Evolutionary conservation across 1,140 invertebrate species (phyloP).

Genomic region (Aphis craccivora): DNA sequence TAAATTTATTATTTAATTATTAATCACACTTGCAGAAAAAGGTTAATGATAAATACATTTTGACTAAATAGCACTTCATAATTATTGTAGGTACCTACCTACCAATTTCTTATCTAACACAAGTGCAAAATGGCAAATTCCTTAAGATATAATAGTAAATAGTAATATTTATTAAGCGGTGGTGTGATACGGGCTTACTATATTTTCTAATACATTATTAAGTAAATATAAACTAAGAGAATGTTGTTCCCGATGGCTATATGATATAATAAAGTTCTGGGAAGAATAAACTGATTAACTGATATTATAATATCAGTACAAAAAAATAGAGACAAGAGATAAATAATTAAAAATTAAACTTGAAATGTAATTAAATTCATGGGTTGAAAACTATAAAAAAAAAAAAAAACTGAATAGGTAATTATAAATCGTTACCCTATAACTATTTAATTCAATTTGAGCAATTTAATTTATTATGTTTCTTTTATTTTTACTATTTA

Average conservation of each 20-base stretch:
- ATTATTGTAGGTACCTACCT: too few relatives aligned
- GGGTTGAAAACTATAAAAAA: neutral
- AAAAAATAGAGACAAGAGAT: neutral
- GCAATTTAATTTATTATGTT: neutral
- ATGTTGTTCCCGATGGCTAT: neutral
- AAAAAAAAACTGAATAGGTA: neutral
- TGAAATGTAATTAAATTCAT: neutral
- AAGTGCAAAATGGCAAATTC: slow-evolving; percentile 2
- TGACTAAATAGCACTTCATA: neutral
- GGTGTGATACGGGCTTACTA: neutral
- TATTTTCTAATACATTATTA: neutral
- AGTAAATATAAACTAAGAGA: neutral
- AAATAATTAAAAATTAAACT: neutral
- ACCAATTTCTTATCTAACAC: neutral
- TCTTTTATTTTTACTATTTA: neutral
- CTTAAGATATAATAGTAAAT: neutral
- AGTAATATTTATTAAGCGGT: neutral
- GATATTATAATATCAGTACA: neutral
- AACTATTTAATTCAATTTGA: neutral
- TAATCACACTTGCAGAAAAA: neutral
- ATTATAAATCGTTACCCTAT: neutral
- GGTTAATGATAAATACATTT: neutral
- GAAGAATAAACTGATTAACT: neutral
- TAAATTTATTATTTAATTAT: too few relatives aligned
- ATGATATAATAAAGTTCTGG: neutral